Percentiles rank a stretch among this genome's conserved stretches.
Evolutionary conservation across 2,797 vertebrate species (phyloP).

Genomic region (Pelodytes ibericus): DNA sequence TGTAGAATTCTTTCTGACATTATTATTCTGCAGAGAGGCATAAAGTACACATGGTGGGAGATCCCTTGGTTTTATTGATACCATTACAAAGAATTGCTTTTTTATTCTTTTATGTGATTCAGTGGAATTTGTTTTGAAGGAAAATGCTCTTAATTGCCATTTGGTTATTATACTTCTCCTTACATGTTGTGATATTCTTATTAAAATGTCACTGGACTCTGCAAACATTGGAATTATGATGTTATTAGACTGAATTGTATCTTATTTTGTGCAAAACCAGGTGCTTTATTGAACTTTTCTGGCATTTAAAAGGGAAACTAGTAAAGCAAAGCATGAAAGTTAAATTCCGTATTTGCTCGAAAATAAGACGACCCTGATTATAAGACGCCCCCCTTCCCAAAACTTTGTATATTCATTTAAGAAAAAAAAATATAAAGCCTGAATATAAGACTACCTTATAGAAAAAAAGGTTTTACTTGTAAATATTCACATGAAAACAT

Average conservation of each 20-base stretch:
- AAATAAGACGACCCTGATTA: too few species aligned
- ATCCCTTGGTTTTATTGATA: neutral
- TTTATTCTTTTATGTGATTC: neutral
- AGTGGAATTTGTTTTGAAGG: neutral
- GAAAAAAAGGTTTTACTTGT: too few species aligned
- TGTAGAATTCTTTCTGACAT: neutral
- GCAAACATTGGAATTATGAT: neutral
- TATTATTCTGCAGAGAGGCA: neutral
- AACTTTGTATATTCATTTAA: too few species aligned
- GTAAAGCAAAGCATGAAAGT: too few species aligned
- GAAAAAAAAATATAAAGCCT: too few species aligned
- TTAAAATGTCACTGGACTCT: neutral
- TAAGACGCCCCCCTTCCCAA: too few species aligned
- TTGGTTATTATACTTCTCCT: too few species aligned
- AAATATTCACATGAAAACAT: too few species aligned
- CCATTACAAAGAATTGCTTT: neutral
- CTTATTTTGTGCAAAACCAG: neutral
- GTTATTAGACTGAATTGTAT: neutral
- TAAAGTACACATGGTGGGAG: neutral
- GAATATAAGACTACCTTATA: too few species aligned
- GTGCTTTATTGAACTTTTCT: too few species aligned
- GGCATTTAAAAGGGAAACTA: too few species aligned
- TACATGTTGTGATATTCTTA: neutral
- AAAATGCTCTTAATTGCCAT: neutral
- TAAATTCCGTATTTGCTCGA: too few species aligned